These are phyloP conservation scores for Microctenopoma lineatum DNA, from an alignment of 2,797 vertebrate genomes.

Conservation along the genomic window DNA sequence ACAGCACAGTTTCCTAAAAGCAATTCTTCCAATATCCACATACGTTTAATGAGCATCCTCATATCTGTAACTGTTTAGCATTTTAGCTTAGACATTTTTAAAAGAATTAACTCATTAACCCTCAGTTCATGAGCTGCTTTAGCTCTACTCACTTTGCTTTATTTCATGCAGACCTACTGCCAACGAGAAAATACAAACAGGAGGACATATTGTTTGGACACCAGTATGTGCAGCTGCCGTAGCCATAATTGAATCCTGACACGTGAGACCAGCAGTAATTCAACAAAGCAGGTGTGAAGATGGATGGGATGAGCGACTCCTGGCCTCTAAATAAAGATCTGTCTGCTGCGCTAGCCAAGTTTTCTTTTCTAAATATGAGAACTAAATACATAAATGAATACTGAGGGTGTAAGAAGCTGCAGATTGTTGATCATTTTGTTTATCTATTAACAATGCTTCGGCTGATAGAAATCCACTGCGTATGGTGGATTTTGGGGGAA, in stretches of 20 bases:
- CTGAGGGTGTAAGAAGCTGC: not conserved
- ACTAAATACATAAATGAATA: not conserved
- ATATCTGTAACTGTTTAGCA: not conserved
- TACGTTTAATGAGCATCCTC: too few species aligned
- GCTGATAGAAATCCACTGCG: not conserved
- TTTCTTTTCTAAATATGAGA: not conserved
- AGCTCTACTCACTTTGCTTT: not conserved
- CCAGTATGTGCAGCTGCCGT: conserved; percentile 37
- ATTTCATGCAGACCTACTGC: conserved; percentile 21
- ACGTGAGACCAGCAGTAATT: conserved; percentile 44
- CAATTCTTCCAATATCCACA: too few species aligned
- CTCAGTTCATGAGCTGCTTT: not conserved
- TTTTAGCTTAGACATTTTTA: not conserved
- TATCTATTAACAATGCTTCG: not conserved
- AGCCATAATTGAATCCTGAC: conserved; percentile 57
- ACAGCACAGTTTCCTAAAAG: too few species aligned
- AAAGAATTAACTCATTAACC: not conserved
- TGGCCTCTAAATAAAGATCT: conserved; percentile 33
- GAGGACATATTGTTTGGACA: conserved; percentile 41
- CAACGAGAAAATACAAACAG: conserved; percentile 30
- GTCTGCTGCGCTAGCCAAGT: conserved; percentile 2
- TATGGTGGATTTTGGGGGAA: too few species aligned
- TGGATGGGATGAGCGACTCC: conserved; percentile 32
- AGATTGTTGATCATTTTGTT: not conserved
- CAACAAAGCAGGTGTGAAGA: conserved; percentile 46